Evolutionary conservation across 2,797 vertebrate genomes (phyloP), one percentile per base, ranked within the genome.

Genomic region (Melanotaenia boesemani): DNA sequence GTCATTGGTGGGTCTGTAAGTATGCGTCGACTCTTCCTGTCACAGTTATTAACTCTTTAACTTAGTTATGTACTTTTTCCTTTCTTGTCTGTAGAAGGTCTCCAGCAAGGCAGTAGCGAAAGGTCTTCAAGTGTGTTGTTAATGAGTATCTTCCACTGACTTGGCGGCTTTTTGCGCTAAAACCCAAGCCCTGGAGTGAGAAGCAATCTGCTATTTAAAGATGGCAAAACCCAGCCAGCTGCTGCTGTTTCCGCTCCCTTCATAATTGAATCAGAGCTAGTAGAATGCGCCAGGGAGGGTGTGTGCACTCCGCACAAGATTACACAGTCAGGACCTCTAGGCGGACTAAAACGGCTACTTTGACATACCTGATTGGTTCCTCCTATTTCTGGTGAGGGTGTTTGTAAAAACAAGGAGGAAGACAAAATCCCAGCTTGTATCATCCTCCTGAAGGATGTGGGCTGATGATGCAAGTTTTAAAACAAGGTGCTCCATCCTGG

Each of bases 181-280:
- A 91, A 69, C 52, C 54, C 15, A 36, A 74, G 74, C 60, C 72
- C 78, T 58, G 75, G 80, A 89, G 73, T 84, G 82, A 88, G 85
- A 86, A 78, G 81, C 74, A 58, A 76, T 74, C 80, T 87, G 80
- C 86, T 93, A 91, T 94, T 93, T 93, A 91, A 94, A 91, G 91
- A 91, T 85, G 85, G 84, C 81, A 89, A 58, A 87, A 87, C 85
- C 74, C 52, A 68, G 80, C 86, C 91, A 92, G 91, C 90, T 91
- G 89, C 87, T 88, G 88, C 81, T 57, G 0, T 86, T 94, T 93
- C 86, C 70, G 39, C 81, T 90, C 77, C 60, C 80, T 39, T 85
- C 67, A 60, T 91, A 91, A 93, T 87, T 81, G 79, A 91, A 91
- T 92, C 91, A 78, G 77, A 32, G 37, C 81, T 86, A 83, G 77